Evolutionary conservation across 2,113 vertebrate genomes (phyloP), one percentile per base, ranked within the genome.

Genomic region (Pelobates fuscus): DNA sequence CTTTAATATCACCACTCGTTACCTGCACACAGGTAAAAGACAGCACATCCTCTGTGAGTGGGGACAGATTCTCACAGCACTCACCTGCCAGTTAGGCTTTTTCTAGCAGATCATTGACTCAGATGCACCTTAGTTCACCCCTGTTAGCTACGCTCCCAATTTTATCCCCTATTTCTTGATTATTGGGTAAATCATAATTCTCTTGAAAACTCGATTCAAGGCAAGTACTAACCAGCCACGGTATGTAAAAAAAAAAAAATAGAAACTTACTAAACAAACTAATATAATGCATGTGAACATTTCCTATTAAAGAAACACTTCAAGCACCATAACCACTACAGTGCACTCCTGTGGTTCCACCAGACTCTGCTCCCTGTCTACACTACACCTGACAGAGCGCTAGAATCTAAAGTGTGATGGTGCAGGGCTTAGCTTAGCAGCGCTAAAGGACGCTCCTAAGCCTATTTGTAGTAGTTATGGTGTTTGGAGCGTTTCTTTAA

Each of bases 51-150:
- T 11, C 18, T n/a, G 18, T 41, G 15, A 32, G n/a, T 52, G 14
- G 60, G 20, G n/a, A 20, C 20, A 12, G 37, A 20, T 71, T 71
- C 46, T 37, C 6, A 41, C 37, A 26, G 20, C 57, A 37, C 24
- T 78, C 77, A 65, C 18, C 60, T 71, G 67, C 23, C 60, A 64
- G 32, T 17, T 63, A 44, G 65, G 26, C 59, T 26, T 67, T 60
- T n/a, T 32, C 23, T n/a, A 10, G 2, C 11, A 24, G 27, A 54
- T 18, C 21, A n/a, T 21, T 41, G 55, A 67, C 37, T 26, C 41
- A 60, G 44, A 52, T 68, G 57, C 17, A 68, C 73, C 73, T 77
- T 44, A 61, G 2, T 77, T 77, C 65, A 77, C 73, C 73, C 46
- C 12, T 52, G 29, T 37, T 30, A 32, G 46, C 64, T 5, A 37